A percentile compares a stretch with the other conserved stretches of the same genome.
These are phyloP conservation scores for Thereva nobilitata DNA, from an alignment of 2,888 invertebrate genomes.

Conservation along the genomic window DNA sequence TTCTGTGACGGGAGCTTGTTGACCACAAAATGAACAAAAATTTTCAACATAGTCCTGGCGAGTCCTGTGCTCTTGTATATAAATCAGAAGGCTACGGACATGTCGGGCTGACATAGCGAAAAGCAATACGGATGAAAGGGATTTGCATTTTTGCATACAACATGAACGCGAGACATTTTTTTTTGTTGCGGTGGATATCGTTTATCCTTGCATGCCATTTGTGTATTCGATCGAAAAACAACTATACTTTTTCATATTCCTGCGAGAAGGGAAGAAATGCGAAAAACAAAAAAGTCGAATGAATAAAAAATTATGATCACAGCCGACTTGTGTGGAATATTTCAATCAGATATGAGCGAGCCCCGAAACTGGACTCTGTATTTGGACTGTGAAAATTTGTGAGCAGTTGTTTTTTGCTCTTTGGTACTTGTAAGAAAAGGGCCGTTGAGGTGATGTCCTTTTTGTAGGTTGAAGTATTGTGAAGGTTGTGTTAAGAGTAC, in stretches of 20 bases:
- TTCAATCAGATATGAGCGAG: conserved; percentile 2
- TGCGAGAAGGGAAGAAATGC: not conserved
- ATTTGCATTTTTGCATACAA: conserved; percentile 37
- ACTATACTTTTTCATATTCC: not conserved
- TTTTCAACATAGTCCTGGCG: conserved; percentile 11
- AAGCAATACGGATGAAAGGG: conserved; percentile 24
- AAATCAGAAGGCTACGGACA: conserved; percentile 36
- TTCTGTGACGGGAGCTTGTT: conserved; percentile 22
- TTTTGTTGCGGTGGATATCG: conserved; percentile 17
- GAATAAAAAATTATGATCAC: conserved; percentile 24
- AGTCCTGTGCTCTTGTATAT: conserved; percentile 24
- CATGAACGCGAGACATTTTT: conserved; percentile 12
- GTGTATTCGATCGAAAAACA: not conserved
- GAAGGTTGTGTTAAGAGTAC: too few relatives aligned
- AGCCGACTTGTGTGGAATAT: conserved; percentile 14
- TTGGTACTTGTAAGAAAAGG: too few relatives aligned
- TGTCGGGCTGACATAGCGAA: conserved; percentile 28
- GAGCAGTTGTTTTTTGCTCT: too few relatives aligned
- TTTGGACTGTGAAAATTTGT: too few relatives aligned
- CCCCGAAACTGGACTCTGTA: too few relatives aligned
- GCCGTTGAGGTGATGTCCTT: too few relatives aligned
- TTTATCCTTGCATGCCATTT: conserved; percentile 31
- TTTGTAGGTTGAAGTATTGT: too few relatives aligned
- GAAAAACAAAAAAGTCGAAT: conserved; percentile 20
- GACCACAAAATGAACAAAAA: conserved; percentile 36